These are phyloP conservation scores for Gobio occitaniae DNA, from an alignment of 2,797 vertebrate genomes.

Conservation along the genomic window DNA sequence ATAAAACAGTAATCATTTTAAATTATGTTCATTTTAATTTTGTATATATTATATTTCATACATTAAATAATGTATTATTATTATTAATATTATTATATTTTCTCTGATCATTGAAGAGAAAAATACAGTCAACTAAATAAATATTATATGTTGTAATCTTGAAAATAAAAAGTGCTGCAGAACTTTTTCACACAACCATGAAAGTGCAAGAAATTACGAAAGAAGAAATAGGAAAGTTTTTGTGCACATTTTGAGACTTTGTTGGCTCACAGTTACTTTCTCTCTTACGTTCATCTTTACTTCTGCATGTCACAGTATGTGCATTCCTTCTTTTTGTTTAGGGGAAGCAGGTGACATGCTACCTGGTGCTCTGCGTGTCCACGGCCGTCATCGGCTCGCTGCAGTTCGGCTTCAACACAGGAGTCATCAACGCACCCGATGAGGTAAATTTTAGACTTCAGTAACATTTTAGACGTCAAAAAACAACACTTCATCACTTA, in stretches of 20 bases:
- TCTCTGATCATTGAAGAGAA: not conserved
- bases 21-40: not conserved
- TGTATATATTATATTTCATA: not conserved
- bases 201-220: too few species aligned
- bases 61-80: not conserved
- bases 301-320: not conserved
- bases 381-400: constrained; percentile 89
- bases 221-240: not conserved
- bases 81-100: not conserved
- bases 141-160: too few species aligned
- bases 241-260: not conserved
- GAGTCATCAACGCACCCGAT: constrained; percentile 94
- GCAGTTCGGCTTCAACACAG: constrained; percentile 95
- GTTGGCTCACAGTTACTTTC: not conserved
- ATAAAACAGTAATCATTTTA: not conserved
- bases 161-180: too few species aligned
- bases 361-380: constrained; percentile 82
- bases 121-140: too few species aligned
- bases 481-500: not conserved
- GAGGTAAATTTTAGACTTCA: constrained; percentile 67
- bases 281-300: not conserved
- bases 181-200: too few species aligned
- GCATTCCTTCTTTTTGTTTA: constrained; percentile 45
- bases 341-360: constrained; percentile 78
- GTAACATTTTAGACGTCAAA: not conserved